Conservation (phyloP, 2,888 invertebrate species). For the Augiades crinisus region DNA sequence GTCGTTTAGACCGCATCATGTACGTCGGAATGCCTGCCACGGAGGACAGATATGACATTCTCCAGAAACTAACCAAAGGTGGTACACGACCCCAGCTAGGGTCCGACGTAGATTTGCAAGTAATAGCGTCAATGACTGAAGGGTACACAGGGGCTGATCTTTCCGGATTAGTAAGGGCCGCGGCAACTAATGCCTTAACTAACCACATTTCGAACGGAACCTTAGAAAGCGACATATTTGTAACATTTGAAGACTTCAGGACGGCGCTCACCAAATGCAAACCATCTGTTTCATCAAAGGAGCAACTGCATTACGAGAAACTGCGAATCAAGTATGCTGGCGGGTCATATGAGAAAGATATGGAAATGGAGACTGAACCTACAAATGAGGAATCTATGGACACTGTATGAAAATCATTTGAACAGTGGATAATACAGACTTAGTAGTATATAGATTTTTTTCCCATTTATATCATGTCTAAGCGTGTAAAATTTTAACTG, state of each 20-base stretch:
- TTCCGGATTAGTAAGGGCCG: constrained; percentile 93
- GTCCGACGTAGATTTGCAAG: constrained; percentile 87
- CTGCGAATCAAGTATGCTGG: constrained; percentile 85
- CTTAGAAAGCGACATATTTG: constrained; percentile 79
- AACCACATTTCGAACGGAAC: constrained; percentile 84
- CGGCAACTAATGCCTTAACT: constrained; percentile 90
- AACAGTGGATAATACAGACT: constrained; percentile 43
- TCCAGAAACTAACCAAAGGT: constrained; percentile 93
- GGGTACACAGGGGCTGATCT: constrained; percentile 97
- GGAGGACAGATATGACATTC: constrained; percentile 92
- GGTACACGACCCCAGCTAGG: constrained; percentile 90
- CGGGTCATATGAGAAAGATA: constrained; percentile 70
- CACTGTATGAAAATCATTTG: constrained; percentile 62
- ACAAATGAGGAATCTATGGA: constrained; percentile 76
- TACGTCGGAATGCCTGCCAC: constrained; percentile 93
- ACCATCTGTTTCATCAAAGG: constrained; percentile 93
- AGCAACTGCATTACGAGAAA: constrained; percentile 89
- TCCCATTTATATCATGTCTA: constrained; percentile 39
- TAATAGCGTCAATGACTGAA: constrained; percentile 85
- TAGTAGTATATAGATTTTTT: constrained; percentile 38
- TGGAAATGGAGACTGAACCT: constrained; percentile 81
- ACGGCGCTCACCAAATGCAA: constrained; percentile 89
- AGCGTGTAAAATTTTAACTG: constrained; percentile 44
- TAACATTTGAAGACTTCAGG: constrained; percentile 87
- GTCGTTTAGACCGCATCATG: constrained; percentile 93